Conservation (phyloP, 2,888 invertebrate species). For the Polydrusus cervinus region DNA sequence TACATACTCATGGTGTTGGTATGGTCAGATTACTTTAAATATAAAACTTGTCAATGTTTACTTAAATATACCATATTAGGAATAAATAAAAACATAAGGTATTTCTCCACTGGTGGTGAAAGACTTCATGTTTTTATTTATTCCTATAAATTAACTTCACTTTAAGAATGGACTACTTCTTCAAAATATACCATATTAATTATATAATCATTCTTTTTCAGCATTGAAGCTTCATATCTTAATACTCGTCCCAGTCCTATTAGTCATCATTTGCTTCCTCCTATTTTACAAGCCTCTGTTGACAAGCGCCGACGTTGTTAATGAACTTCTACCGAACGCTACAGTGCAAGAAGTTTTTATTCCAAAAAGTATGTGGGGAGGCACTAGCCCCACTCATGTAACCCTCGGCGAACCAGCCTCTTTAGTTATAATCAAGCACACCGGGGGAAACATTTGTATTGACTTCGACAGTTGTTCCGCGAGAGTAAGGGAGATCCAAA, state of each 20-base stretch:
- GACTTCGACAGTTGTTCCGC: constrained; percentile 71
- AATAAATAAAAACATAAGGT: too few species aligned
- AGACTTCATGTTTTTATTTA: too few species aligned
- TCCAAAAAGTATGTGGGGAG: constrained; percentile 17
- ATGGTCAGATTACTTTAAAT: too few species aligned
- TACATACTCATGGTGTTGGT: not conserved
- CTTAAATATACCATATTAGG: too few species aligned
- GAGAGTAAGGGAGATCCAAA: constrained; percentile 47
- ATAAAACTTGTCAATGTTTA: too few species aligned
- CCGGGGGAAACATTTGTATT: constrained; percentile 71
- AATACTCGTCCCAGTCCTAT: not conserved
- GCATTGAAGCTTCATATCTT: not conserved
- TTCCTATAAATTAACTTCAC: too few species aligned
- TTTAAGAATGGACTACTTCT: too few species aligned
- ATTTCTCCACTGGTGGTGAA: too few species aligned
- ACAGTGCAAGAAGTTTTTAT: not conserved
- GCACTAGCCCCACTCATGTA: not conserved
- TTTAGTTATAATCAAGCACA: constrained; percentile 73
- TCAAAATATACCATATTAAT: too few species aligned
- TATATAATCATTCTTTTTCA: constrained; percentile 1
- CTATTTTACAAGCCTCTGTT: not conserved
- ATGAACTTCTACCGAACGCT: not conserved
- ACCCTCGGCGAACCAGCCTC: constrained; percentile 22
- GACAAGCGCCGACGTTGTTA: not conserved
- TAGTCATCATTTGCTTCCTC: not conserved